Percentiles rank a stretch among this genome's conserved stretches.
Conservation (phyloP, 2,888 invertebrate genomes). For the Drosophila seclusa region DNA sequence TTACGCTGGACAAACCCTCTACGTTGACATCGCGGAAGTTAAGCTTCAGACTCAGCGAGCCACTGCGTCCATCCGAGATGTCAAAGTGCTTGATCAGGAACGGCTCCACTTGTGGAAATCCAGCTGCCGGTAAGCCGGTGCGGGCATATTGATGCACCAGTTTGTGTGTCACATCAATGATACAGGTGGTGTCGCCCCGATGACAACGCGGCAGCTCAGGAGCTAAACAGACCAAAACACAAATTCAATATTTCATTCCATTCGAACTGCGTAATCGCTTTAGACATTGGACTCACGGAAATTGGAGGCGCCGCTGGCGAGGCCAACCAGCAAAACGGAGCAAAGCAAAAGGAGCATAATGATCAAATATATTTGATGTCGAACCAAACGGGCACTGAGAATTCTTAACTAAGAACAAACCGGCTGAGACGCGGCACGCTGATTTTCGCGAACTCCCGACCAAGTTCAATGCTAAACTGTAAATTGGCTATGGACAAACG, state of each 20-base stretch:
- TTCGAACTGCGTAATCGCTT: not conserved
- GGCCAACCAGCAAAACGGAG: slow-evolving; percentile 39
- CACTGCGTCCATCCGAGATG: slow-evolving; percentile 80
- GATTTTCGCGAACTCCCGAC: slow-evolving; percentile 78
- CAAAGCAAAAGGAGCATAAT: slow-evolving; percentile 52
- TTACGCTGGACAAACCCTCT: slow-evolving; percentile 79
- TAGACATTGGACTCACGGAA: slow-evolving; percentile 64
- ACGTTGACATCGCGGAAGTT: slow-evolving; percentile 82
- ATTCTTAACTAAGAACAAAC: slow-evolving; percentile 10
- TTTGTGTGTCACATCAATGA: slow-evolving; percentile 73
- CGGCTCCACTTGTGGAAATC: slow-evolving; percentile 83
- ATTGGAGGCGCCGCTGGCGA: slow-evolving; percentile 55
- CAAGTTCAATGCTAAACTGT: slow-evolving; percentile 84
- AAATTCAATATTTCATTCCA: not conserved
- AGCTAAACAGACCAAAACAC: slow-evolving; percentile 59
- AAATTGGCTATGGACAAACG: slow-evolving; percentile 78
- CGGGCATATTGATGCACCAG: slow-evolving; percentile 78
- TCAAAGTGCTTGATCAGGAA: slow-evolving; percentile 81
- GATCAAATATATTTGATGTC: not conserved
- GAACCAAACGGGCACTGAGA: not conserved
- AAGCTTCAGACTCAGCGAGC: slow-evolving; percentile 81
- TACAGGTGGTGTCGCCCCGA: slow-evolving; percentile 80
- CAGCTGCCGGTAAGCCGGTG: slow-evolving; percentile 79
- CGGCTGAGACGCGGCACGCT: slow-evolving; percentile 34
- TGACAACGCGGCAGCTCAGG: slow-evolving; percentile 82